Base-by-base conservation (phyloP, 2,797 vertebrate genomes). In the Macropodus opercularis region DNA sequence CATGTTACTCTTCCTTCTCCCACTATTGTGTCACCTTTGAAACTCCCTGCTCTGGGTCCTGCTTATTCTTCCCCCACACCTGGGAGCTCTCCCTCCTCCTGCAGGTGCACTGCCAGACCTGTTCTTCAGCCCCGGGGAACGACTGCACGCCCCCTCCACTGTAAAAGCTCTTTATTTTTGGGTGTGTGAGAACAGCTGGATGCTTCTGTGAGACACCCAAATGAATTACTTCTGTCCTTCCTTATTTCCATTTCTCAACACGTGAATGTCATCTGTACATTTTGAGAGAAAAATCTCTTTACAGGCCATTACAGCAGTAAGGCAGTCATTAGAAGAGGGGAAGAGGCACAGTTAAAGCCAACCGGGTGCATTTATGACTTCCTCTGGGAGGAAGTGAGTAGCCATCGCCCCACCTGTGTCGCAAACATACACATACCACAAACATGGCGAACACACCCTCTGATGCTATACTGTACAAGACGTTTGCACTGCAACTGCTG, bases 361-460 rank as follows among this genome's bases (percentile, higher is more conserved):
- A 93, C 91, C 68, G 73, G 83, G 88, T 80, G 87, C 91, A 64
- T 95, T 96, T 95, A 96, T 90, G 91, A 95, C 93, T 95, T 98
- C 95, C 95, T 94, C 90, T 91, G 86, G 79, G 90, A 94, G 95
- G 94, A 95, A 96, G 93, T 89, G 91, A 92, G 90, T 90, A 83
- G 87, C 90, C 89, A 77, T 90, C 63, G 79, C 90, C 85, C 90
- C 91, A 92, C 94, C 91, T 93, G 92, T 82, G 82, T 79, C 38
- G 64, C 91, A 91, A 71, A 92, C 89, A 90, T 90, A 88, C 89
- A 89, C 65, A 66, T 79, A 81, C 84, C 81, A 66, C 80, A 87
- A 77, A 81, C 52, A 77, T 62, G 55, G 60, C 10, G 18, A 69
- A 81, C 81, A 89, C 79, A 46, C 80, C 73, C 77, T 72, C 49